Base-by-base conservation (phyloP, 2,113 vertebrate species). In the Lutjanus erythropterus region DNA sequence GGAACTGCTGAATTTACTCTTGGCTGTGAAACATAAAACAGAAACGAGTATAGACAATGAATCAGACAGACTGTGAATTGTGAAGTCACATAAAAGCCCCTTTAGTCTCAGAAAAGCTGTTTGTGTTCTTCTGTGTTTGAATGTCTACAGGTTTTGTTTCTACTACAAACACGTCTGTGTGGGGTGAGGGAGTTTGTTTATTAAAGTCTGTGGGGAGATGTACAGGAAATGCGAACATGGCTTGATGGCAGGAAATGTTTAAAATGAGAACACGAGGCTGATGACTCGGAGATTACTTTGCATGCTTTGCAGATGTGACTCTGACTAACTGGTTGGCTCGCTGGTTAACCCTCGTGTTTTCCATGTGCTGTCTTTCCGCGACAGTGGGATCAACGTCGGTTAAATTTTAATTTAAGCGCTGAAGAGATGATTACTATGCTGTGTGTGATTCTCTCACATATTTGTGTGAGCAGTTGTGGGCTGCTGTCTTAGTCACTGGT, bases 101-200 rank as follows among this genome's bases (percentile, higher is more conserved):
- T 0, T 33, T 4, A 14, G 21, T 46, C 9, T 23, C n/a, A 25
- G 37, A 7, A 47, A 56, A 41, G 53, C 42, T 64, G n/a, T 65
- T n/a, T 71, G 41, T 18, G 18, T 29, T 64, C 2, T 46, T 64
- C n/a, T n/a, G 35, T 73, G 18, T 23, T 21, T 44, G 6, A 58
- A 55, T 78, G 25, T 46, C n/a, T 46, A 3, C 58, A 10, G 33
- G 47, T 64, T 65, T 60, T 83, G n/a, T 71, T 59, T 80, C 1
- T 42, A 7, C 31, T 81, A 16, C 69, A 53, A 78, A 80, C 53
- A 69, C 35, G 2, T 41, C 4, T 18, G 49, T 35, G 59, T 35
- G 42, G 21, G 39, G 46, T 0, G 18, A 31, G 31, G 14, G 15
- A 11, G 50, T 33, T 44, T 71, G 11, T 66, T 29, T 37, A 67